phyloP scores from a whole-genome alignment of 2,113 vertebrate species.

The Balaenoptera acutorostrata region DNA sequence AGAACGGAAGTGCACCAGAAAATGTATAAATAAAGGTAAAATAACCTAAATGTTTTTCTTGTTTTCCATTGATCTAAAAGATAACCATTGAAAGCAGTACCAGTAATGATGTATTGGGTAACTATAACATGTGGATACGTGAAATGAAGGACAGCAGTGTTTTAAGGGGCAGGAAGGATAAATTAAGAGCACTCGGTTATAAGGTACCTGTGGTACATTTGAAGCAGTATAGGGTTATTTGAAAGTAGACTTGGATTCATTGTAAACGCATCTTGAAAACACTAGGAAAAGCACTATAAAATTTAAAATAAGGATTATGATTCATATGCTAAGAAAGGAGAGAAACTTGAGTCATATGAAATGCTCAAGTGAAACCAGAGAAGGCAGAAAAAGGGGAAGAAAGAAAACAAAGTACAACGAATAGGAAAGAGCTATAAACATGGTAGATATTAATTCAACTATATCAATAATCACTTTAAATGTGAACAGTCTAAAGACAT shows the following conservation, averaged over 20 bases:
- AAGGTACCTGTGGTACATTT: accelerated
- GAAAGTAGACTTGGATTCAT: accelerated
- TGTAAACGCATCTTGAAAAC: not conserved
- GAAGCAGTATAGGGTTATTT: accelerated
- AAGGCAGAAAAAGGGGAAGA: not conserved
- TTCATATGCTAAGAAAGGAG: not conserved
- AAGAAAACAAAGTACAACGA: not conserved
- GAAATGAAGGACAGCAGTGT: not conserved
- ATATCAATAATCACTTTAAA: not conserved
- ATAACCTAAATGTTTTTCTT: too few species aligned
- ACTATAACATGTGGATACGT: accelerated
- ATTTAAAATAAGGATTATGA: not conserved
- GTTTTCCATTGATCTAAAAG: not conserved
- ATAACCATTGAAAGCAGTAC: not conserved
- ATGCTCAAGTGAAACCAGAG: not conserved
- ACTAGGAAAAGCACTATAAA: too few species aligned
- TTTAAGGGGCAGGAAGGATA: accelerated
- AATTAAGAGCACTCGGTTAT: accelerated
- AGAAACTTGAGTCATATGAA: not conserved
- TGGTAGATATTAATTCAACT: not conserved
- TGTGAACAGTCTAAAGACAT: not conserved
- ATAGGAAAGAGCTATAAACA: not conserved
- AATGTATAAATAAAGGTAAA: not conserved
- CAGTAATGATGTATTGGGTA: accelerated
- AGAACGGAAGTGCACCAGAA: not conserved